Evolutionary conservation across 2,113 vertebrate species (phyloP), one percentile per base, ranked within the genome.

Genomic region (Pedetes capensis): DNA sequence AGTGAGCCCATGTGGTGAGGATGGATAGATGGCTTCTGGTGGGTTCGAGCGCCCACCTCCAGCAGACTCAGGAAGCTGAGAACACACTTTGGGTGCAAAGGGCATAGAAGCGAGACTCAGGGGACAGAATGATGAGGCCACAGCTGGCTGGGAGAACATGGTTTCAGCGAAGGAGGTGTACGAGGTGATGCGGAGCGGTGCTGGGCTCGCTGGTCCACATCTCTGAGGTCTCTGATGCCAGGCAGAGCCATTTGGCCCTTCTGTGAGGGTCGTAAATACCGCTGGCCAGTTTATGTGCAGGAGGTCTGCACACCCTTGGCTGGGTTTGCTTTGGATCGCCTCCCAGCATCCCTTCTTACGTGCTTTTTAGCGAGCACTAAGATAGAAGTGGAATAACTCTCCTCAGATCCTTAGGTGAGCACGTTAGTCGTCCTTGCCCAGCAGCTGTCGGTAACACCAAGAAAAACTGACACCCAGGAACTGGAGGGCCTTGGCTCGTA

Each of bases 321-420:
- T 44, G 9, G 64, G 42, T 78, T 37, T 18, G n/a, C 84, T 75
- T 82, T 39, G 79, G 68, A 16, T 64, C 86, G 75, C 69, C 86
- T 94, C 89, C 93, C 57, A 27, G 86, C 32, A 75, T 57, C 29
- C 74, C 39, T 37, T 69, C 32, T 82, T 68, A 64, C 57, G 57
- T 71, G 68, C 53, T 72, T 79, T 86, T 91, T 94, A 95, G 95
- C 0, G 0, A 96, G 87, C 59, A 32, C 85, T 59, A 64, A 59
- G 64, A 85, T 81, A 61, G 87, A 86, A 95, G 37, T 13, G 10
- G 80, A 87, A 89, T 76, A 95, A 92, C 84, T 89, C 71, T 91
- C 57, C 55, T 53, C 68, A 51, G 71, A 78, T 63, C 87, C 49
- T 92, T 78, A 71, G 0, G 2, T 68, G 92, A 96, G 71, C 66